These are phyloP conservation scores for Hemiprocne comata DNA, from an alignment of 2,113 vertebrate genomes.

Conservation along the genomic window DNA sequence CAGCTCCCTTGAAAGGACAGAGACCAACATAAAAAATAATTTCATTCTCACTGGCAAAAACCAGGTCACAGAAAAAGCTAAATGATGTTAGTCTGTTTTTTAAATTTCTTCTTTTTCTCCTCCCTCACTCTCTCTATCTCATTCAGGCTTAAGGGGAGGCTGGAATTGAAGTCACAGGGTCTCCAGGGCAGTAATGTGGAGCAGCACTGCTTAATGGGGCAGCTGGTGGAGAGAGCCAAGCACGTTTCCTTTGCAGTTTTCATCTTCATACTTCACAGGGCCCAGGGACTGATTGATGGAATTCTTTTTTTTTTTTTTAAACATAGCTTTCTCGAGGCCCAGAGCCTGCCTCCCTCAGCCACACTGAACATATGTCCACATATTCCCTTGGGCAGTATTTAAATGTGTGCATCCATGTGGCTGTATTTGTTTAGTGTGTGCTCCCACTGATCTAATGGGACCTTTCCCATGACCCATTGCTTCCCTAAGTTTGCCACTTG, in stretches of 20 bases:
- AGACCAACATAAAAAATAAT: background rate
- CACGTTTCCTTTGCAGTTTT: constrained; percentile 68
- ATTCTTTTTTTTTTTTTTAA: constrained; percentile 51
- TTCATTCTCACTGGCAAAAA: background rate
- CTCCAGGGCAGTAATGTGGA: constrained; percentile 26
- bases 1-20: background rate
- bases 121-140: background rate
- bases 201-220: constrained; percentile 26
- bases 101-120: background rate
- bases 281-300: constrained; percentile 72
- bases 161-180: constrained; percentile 46
- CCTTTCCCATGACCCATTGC: constrained; percentile 81
- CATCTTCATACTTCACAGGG: constrained; percentile 68
- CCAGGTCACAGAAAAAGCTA: background rate
- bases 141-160: constrained; percentile 11
- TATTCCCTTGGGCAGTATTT: constrained; percentile 76
- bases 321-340: constrained; percentile 65
- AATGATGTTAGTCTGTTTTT: background rate
- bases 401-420: constrained; percentile 77
- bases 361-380: constrained; percentile 75
- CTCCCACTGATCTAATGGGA: constrained; percentile 78
- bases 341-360: constrained; percentile 57
- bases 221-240: constrained; percentile 59
- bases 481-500: constrained; percentile 80
- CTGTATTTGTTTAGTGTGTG: constrained; percentile 79